Base-by-base conservation (phyloP, 2,888 invertebrate genomes). In the Lissocephala sabroskyi region DNA sequence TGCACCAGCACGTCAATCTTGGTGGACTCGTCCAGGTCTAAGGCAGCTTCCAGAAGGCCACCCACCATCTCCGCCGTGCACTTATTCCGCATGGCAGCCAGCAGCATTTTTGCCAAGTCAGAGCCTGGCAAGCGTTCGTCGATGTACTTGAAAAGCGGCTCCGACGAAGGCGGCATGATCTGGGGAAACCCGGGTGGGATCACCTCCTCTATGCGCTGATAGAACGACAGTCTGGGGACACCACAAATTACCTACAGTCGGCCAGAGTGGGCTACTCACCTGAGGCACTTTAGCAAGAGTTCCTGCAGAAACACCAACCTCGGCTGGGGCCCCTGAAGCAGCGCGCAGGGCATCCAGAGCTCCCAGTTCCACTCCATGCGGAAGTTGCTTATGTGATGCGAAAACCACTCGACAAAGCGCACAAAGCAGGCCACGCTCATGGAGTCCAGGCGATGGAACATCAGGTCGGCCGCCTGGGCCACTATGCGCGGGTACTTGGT, bases 311-410 rank as follows among this genome's bases (percentile, higher is more conserved):
- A 99, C 80, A 96, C 92, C 0, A 96, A 94, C 70, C 95, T 92
- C 0, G 98, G 97, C 84, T 96, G 93, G 71, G 96, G 93, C 0
- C 88, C 82, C 79, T 95, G 94, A 18, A 94, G 85, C 52, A 90
- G 88, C 10, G 93, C 86, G 76, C 93, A 93, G 3, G 90, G 89
- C 73, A 92, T 92, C 96, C 96, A 96, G 79, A 96, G 95, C 60
- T 94, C 93, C 99, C 99, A 99, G 3, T 95, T 95, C 98, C 98
- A 99, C 41, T 96, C 90, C 82, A 96, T 99, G 83, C 98, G 97
- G 84, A 99, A 99, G 86, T 99, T 99, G 84, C 97, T 97, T 84
- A 99, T 87, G 85, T 99, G 98, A 84, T 98, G 98, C 0, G 95
- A 91, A 84, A 99, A 98, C 99, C 99, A 99, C 84, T 91, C 92